Conservation (phyloP, 2,888 invertebrate species). For the Trachelus troglodyta region DNA sequence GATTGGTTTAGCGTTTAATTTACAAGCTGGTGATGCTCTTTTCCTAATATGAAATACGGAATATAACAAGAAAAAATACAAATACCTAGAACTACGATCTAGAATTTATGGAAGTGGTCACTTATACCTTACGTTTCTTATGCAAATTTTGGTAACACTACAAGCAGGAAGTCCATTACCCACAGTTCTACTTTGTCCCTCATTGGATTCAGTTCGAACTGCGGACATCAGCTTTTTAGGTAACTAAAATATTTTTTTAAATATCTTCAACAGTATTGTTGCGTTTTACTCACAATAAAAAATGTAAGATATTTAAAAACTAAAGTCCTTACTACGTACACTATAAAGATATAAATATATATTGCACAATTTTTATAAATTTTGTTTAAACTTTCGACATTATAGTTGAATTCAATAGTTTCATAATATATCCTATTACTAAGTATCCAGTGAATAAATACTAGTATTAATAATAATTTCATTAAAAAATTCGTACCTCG, state of each 20-base stretch:
- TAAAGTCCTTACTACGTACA: neutral
- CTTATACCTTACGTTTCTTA: neutral
- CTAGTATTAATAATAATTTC: neutral
- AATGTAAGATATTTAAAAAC: neutral
- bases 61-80: neutral
- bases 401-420: neutral
- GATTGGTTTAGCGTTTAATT: no score
- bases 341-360: neutral
- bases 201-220: conserved; percentile 20
- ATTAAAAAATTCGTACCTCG: neutral
- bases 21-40: no score
- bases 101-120: neutral
- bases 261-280: neutral
- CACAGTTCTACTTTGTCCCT: conserved; percentile 31
- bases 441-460: no score
- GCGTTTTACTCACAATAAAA: neutral
- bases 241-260: neutral
- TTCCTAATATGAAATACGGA: neutral
- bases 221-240: neutral
- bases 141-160: neutral
- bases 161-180: neutral
- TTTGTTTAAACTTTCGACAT: neutral
- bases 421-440: no score
- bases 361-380: neutral
- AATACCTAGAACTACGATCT: neutral